Percentiles rank a stretch among this genome's conserved stretches.
Evolutionary conservation across 2,888 invertebrate species (phyloP).

Genomic region (Melitaea athalia): DNA sequence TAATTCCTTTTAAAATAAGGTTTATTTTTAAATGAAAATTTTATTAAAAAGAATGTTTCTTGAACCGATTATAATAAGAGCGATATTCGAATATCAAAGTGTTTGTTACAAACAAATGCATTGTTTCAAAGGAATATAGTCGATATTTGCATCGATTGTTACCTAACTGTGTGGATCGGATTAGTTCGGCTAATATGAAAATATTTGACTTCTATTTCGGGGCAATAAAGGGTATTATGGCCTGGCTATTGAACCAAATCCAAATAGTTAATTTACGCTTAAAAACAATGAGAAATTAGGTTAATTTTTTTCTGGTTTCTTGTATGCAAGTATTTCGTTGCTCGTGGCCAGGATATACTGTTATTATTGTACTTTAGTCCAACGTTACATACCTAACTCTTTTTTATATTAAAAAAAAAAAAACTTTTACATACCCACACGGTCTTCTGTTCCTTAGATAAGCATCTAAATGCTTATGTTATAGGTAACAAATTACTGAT

Average conservation of each 20-base stretch:
- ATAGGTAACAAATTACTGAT: too few relatives aligned
- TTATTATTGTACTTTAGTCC: constrained; percentile 20
- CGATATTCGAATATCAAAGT: not conserved
- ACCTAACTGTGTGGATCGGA: not conserved
- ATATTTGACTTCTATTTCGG: constrained; percentile 4
- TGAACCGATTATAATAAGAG: not conserved
- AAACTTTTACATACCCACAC: too few relatives aligned
- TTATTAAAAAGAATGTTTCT: not conserved
- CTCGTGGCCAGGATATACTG: constrained; percentile 17
- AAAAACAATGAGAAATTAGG: not conserved
- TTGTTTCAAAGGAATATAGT: not conserved
- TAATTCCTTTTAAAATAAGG: not conserved
- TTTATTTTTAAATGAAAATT: constrained; percentile 1
- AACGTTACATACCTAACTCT: constrained; percentile 17
- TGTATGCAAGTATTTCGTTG: constrained; percentile 15
- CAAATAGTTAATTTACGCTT: not conserved
- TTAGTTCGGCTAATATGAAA: not conserved
- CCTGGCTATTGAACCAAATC: not conserved
- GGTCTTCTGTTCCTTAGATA: too few relatives aligned
- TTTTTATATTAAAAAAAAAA: too few relatives aligned
- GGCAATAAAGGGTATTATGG: constrained; percentile 10
- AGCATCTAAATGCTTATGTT: too few relatives aligned
- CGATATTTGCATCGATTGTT: constrained; percentile 2
- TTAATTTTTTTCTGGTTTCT: constrained; percentile 6
- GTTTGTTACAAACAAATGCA: not conserved